Conservation (phyloP, 2,888 invertebrate genomes). For the Epirrhoe alternata region DNA sequence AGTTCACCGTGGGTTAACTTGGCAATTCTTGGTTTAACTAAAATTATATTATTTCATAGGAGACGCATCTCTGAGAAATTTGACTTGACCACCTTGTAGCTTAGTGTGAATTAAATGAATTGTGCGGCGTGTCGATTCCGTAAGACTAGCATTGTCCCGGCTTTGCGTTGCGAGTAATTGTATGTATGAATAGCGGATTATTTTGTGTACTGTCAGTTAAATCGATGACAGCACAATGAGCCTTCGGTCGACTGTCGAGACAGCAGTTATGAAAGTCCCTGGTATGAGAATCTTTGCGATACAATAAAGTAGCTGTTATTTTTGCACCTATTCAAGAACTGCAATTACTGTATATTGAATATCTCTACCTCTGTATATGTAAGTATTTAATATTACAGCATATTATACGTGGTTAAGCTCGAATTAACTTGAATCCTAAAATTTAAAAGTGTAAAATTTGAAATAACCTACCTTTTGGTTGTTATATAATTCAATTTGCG, state of each 20-base stretch:
- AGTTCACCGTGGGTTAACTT: not conserved
- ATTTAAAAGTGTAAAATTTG: no score
- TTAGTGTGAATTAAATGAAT: constrained; percentile 69
- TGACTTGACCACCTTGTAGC: constrained; percentile 36
- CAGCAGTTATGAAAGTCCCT: constrained; percentile 61
- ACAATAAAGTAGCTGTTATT: constrained; percentile 34
- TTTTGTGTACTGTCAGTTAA: constrained; percentile 81
- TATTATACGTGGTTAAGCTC: no score
- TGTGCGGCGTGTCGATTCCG: constrained; percentile 59
- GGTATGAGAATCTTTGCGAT: constrained; percentile 54
- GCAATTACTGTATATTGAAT: constrained; percentile 25
- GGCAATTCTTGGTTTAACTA: not conserved
- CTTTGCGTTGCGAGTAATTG: constrained; percentile 73
- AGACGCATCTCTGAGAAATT: not conserved
- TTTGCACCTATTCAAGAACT: constrained; percentile 29
- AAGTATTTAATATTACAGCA: not conserved
- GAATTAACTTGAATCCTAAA: no score
- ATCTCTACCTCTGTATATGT: constrained; percentile 4
- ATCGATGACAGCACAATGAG: constrained; percentile 80
- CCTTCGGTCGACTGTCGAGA: constrained; percentile 69
- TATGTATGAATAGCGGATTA: constrained; percentile 77
- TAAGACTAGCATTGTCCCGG: constrained; percentile 66
- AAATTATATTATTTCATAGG: not conserved
- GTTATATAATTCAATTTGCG: no score
- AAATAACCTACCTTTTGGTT: no score